Conservation (phyloP, 2,113 vertebrate genomes). For the Catharus fuscescens region DNA sequence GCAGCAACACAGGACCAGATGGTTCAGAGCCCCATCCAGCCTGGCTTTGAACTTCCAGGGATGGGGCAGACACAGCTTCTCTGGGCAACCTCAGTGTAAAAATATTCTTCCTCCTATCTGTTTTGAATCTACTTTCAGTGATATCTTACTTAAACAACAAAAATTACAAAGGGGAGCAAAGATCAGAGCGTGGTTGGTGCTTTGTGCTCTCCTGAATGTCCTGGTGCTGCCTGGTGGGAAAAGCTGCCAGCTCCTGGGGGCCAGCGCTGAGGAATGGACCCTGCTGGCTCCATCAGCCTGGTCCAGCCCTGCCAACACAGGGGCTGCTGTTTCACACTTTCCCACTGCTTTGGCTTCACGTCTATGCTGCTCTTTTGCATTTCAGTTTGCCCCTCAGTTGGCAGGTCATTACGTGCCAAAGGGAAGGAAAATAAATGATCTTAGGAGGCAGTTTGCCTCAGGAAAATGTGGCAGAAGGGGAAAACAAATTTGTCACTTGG, state of each 20-base stretch:
- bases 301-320: neutral
- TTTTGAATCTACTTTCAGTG: neutral
- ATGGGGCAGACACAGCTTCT: neutral
- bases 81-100: neutral
- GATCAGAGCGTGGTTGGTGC: neutral
- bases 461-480: neutral
- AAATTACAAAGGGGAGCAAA: neutral
- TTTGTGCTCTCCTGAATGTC: neutral
- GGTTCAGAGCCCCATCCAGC: neutral
- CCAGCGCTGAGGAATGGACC: neutral
- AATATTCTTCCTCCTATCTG: neutral
- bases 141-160: neutral
- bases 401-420: neutral
- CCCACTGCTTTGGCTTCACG: neutral
- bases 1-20: neutral
- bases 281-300: rapidly evolving
- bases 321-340: neutral
- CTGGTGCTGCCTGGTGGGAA: neutral
- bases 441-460: neutral
- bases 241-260: neutral
- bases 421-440: neutral
- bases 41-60: neutral
- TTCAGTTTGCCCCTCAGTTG: neutral
- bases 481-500: neutral
- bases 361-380: neutral